A percentile compares a stretch with the other conserved stretches of the same genome.
phyloP scores from a whole-genome alignment of 23 tunicate genomes.

The Trididemnum nubilum region DNA sequence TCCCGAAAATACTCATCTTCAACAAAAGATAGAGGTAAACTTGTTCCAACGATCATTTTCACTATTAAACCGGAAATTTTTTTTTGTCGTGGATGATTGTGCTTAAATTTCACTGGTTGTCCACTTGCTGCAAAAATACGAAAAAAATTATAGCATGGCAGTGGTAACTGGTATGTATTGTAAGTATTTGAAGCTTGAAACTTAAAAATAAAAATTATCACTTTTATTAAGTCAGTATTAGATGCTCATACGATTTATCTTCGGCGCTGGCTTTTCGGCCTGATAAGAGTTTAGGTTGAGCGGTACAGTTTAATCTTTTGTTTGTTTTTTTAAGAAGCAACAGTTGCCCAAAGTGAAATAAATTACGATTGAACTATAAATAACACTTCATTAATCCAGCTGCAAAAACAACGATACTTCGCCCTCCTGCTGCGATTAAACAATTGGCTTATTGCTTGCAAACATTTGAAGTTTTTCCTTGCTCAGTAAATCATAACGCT shows the following conservation, averaged over 20 bases:
- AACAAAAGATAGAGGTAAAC: neutral
- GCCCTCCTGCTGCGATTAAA: conserved; percentile 3
- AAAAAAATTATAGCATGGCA: neutral
- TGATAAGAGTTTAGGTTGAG: neutral
- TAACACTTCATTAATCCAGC: neutral
- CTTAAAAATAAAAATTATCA: neutral
- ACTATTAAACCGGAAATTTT: neutral
- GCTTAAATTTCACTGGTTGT: neutral
- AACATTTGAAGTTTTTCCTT: neutral
- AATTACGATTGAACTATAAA: neutral
- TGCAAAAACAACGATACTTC: neutral
- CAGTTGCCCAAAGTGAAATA: neutral
- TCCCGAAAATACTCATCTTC: neutral
- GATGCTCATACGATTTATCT: neutral
- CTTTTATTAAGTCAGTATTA: neutral
- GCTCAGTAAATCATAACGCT: neutral
- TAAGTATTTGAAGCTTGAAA: neutral
- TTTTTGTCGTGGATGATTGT: neutral
- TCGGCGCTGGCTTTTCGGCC: neutral
- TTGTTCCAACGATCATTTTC: neutral
- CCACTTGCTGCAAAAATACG: neutral
- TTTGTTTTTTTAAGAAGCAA: neutral
- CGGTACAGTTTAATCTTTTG: neutral
- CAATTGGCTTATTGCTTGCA: neutral
- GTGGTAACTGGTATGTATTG: neutral